Percentiles rank a stretch among this genome's conserved stretches.
phyloP scores from a whole-genome alignment of 2,797 vertebrate genomes.

The Sebastes alutus region DNA sequence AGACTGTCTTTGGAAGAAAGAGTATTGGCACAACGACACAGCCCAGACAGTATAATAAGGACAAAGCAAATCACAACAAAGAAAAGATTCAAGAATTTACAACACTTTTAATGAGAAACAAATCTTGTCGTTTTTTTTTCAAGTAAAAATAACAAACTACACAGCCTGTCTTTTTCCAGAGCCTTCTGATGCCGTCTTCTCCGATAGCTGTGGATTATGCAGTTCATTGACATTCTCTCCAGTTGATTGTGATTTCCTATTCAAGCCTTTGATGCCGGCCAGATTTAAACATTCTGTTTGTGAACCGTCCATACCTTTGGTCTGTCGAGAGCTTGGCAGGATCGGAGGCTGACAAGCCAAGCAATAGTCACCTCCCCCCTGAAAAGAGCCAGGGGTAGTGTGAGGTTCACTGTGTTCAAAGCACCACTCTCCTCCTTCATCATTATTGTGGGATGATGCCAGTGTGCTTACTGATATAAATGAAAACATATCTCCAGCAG shows the following conservation, averaged over 20 bases:
- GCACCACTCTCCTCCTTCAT: conserved; percentile 63
- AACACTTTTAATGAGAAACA: background rate
- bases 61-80: background rate
- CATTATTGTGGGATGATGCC: conserved; percentile 37
- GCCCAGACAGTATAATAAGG: background rate
- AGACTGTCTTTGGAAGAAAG: background rate
- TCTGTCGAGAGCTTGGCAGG: conserved; percentile 79
- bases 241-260: conserved; percentile 80
- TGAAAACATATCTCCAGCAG: conserved; percentile 4
- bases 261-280: conserved; percentile 78
- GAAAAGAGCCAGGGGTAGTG: conserved; percentile 68
- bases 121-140: background rate
- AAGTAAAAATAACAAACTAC: background rate
- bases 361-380: conserved; percentile 73
- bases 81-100: background rate
- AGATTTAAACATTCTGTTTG: conserved; percentile 84
- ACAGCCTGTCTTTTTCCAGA: background rate
- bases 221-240: conserved; percentile 76
- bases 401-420: conserved; percentile 69
- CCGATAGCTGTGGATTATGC: conserved; percentile 46
- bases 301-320: conserved; percentile 82
- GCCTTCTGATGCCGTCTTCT: conserved; percentile 28
- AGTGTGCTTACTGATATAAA: conserved; percentile 9
- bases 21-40: background rate
- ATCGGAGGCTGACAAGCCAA: conserved; percentile 75